phyloP scores from a whole-genome alignment of 2,113 vertebrate genomes.

The Meles meles region DNA sequence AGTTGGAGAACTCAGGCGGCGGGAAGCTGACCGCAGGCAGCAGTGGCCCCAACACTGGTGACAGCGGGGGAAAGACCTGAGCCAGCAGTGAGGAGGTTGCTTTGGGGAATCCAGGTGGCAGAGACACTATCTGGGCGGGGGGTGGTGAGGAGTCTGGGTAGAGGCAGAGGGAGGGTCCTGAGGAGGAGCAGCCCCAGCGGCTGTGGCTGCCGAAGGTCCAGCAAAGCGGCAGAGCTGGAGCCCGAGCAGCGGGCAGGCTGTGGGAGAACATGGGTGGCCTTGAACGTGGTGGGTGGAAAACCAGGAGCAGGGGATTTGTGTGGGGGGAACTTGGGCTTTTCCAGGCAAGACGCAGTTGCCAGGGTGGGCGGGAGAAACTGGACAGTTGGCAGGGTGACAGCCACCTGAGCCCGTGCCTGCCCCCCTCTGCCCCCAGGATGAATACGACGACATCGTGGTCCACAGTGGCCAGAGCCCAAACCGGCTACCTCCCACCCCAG shows the following conservation, averaged over 20 bases:
- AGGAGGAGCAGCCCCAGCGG: neutral
- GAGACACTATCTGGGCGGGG: accelerated
- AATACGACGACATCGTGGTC: slow-evolving; percentile 87
- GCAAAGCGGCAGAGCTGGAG: neutral
- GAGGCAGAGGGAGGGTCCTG: neutral
- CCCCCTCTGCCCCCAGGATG: slow-evolving; percentile 73
- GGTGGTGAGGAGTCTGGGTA: neutral
- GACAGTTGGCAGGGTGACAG: neutral
- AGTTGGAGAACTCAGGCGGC: neutral
- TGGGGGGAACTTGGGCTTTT: neutral
- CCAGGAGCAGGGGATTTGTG: neutral
- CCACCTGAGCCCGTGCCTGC: neutral
- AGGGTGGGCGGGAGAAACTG: neutral
- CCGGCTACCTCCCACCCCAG: neutral
- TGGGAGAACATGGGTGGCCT: neutral
- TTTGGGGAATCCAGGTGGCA: neutral
- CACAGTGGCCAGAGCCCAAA: slow-evolving; percentile 69
- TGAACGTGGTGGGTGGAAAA: neutral
- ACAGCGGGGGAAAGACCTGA: neutral
- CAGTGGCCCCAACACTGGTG: neutral
- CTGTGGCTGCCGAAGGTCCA: neutral
- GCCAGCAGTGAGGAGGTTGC: neutral
- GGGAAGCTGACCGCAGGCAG: neutral
- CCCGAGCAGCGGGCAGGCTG: accelerated
- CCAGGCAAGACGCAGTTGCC: neutral